These are phyloP conservation scores for Zaprionus ornatus DNA, from an alignment of 1,140 invertebrate genomes.

Conservation along the genomic window DNA sequence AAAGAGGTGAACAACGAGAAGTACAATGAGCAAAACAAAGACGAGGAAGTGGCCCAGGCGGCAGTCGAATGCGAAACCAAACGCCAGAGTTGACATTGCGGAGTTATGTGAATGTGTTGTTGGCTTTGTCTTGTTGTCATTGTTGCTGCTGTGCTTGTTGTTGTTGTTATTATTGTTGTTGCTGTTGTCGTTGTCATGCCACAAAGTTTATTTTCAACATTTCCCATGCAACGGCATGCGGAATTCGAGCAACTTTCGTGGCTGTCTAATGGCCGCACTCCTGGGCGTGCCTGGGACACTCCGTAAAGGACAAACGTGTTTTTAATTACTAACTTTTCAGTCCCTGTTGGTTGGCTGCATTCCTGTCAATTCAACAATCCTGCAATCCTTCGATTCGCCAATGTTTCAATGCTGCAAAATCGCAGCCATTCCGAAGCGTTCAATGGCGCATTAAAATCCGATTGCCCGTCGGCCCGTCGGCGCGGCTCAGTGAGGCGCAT, in stretches of 20 bases:
- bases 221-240: conserved; percentile 58
- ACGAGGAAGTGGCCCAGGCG: conserved; percentile 1
- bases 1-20: conserved; percentile 48
- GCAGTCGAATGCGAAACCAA: conserved; percentile 58
- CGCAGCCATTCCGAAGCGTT: conserved; percentile 78
- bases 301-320: conserved; percentile 74
- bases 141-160: conserved; percentile 22
- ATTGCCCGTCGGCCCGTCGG: conserved; percentile 50
- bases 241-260: conserved; percentile 66
- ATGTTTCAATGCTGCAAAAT: conserved; percentile 55
- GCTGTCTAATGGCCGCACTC: conserved; percentile 26
- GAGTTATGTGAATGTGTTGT: conserved; percentile 58
- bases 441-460: conserved; percentile 81
- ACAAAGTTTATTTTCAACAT: conserved; percentile 78
- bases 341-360: not conserved
- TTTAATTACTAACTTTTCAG: conserved; percentile 67
- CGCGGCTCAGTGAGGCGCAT: conserved; percentile 60
- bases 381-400: conserved; percentile 39
- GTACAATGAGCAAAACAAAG: conserved; percentile 43
- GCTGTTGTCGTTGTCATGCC: conserved; percentile 47
- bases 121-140: conserved; percentile 21
- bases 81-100: conserved; percentile 78
- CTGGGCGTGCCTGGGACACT: conserved; percentile 22
- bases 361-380: not conserved
- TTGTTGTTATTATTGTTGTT: conserved; percentile 34